Base-by-base conservation (phyloP, 2,888 invertebrate genomes). In the Oligia strigilis region DNA sequence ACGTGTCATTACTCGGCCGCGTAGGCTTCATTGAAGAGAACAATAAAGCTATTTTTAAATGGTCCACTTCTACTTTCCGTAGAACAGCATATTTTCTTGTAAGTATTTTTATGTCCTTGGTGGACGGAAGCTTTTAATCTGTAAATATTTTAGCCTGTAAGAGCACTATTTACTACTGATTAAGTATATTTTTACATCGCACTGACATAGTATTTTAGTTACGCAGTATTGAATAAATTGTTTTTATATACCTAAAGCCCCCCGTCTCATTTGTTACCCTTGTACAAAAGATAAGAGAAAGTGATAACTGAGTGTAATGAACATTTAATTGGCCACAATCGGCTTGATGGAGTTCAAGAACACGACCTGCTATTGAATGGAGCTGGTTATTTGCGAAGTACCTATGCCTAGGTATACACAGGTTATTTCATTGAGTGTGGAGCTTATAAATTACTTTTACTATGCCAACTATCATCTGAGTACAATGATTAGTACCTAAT, bases 201-300 rank as follows among this genome's bases (percentile, higher is more conserved):
- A 95, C 94, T 93, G 91, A 93, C 87, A 91, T 91, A 92, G 90
- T 93, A 92, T 92, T 92, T 92, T 93, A 92, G 90, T 90, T 90
- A 91, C 90, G 89, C 92, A 92, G 90, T 92, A 94, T 92, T 89
- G 82, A 95, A 94, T 94, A 94, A 94, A 94, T 92, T 92, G 92
- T 93, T 94, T 92, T 93, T 92, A 92, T 92, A 91, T 84, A 43
- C 11, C 65, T 65, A 88, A 88, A 72, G 70, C 46, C 49, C 82
- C 87, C 87, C 82, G 85, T 89, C 81, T 90, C 90, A 85, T 88
- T 87, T 88, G 79, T 84, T 82, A 82, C 88, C 89, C 86, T 85
- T 75, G 67, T 74, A 70, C 40, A 40, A 46, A 11, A n/a, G 84
- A 87, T 84, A 87, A 86, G 89, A 82, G 85, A 86, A 84, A 82